Conservation (phyloP, 1,140 invertebrate genomes). For the Ridgeia piscesae region DNA sequence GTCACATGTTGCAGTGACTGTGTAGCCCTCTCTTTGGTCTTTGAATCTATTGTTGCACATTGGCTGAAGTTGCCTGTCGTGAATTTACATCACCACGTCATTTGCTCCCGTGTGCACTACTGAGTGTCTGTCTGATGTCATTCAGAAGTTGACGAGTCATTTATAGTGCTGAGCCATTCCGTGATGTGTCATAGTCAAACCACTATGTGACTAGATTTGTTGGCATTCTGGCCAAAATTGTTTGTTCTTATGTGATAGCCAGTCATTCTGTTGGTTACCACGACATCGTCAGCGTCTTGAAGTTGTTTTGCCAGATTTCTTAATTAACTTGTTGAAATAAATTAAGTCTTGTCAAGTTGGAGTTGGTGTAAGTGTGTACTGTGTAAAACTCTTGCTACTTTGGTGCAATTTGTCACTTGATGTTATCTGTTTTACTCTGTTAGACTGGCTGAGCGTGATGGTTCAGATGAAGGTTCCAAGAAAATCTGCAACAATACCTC, state of each 20-base stretch:
- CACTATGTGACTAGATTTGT: neutral
- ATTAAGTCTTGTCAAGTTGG: neutral
- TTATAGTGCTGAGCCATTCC: neutral
- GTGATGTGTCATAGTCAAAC: neutral
- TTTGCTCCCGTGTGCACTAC: neutral
- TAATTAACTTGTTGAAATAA: neutral
- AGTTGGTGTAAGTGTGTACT: neutral
- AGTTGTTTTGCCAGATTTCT: neutral
- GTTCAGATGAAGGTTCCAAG: no score
- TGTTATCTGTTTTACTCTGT: no score
- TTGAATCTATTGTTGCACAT: neutral
- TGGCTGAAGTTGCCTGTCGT: neutral
- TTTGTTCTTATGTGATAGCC: neutral
- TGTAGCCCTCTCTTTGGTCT: neutral
- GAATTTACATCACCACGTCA: neutral
- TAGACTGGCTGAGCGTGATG: no score
- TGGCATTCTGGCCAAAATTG: neutral
- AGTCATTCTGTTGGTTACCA: neutral
- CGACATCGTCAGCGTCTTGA: neutral
- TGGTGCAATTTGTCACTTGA: neutral
- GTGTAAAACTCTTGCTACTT: neutral
- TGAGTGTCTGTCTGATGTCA: neutral
- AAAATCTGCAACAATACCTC: no score
- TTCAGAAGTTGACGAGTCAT: neutral
- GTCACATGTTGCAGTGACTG: neutral